A percentile compares a stretch with the other conserved stretches of the same genome.
These are phyloP conservation scores for Sialia sialis DNA, from an alignment of 2,113 vertebrate genomes.

Conservation along the genomic window DNA sequence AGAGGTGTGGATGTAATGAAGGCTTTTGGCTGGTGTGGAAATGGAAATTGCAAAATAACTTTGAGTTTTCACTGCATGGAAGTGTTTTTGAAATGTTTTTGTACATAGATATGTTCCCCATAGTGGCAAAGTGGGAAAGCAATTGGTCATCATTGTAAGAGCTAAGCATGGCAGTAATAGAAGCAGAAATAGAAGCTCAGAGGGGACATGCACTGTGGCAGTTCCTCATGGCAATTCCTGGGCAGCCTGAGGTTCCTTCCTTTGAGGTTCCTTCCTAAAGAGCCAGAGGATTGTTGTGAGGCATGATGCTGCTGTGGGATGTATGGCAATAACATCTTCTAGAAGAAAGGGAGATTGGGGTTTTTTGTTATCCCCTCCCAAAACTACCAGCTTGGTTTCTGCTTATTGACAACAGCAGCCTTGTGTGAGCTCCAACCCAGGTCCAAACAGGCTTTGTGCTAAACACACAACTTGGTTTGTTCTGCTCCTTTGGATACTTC, in stretches of 20 bases:
- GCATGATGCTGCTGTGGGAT: background rate
- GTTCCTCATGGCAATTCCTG: background rate
- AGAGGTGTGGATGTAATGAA: background rate
- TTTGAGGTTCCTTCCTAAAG: background rate
- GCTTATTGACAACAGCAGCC: background rate
- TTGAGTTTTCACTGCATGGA: background rate
- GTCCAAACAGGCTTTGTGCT: background rate
- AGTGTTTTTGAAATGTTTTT: background rate
- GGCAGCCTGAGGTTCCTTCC: background rate
- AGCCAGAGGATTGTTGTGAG: background rate
- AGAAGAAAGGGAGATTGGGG: background rate
- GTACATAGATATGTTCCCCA: background rate
- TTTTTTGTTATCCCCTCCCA: fast-evolving
- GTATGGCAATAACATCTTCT: background rate
- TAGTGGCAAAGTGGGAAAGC: background rate
- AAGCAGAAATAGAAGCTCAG: background rate
- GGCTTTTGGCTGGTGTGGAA: background rate
- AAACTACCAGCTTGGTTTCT: background rate
- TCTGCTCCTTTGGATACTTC: background rate
- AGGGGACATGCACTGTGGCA: background rate
- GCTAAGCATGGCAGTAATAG: background rate
- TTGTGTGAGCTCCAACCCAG: background rate
- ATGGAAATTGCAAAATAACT: background rate
- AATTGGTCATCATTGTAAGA: background rate
- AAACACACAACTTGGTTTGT: background rate